Evolutionary conservation across 2,797 vertebrate genomes (phyloP), one percentile per base, ranked within the genome.

Genomic region (Heteromormyrus szaboi): DNA sequence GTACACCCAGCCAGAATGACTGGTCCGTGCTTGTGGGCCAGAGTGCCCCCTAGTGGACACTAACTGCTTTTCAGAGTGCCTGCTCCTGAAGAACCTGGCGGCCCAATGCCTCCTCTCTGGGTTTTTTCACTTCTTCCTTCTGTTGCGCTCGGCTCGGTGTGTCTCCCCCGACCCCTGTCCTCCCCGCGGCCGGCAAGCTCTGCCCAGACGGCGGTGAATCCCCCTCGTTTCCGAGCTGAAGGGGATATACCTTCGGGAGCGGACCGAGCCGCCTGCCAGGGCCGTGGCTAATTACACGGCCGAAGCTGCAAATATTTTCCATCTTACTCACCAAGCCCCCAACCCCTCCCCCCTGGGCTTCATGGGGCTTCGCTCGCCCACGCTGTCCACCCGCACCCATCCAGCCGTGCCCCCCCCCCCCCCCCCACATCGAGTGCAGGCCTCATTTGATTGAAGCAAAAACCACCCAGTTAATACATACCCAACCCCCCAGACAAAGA

Each of bases 281-380:
- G 90, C 88, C 6, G 51, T 65, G 85, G 29, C 89, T 89, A 92
- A 0, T 91, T 90, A 91, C 25, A 85, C 87, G 19, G 85, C 89
- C 85, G 91, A 88, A 44, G 85, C 4, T 79, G 87, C 88, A 91
- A 91, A 91, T 89, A 81, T 88, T 92, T 91, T 87, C 62, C 87
- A 85, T 90, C 9, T 89, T 89, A 83, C 65, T 90, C 89, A 88
- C 53, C 90, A 88, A 88, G 90, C 88, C 54, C 92, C 59, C 68
- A 12, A 37, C 89, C 56, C 86, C 17, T 86, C 7, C 8, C 25
- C 91, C 87, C 25, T 2, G 89, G 90, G 54, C 90, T 85, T 90
- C 89, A 90, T 51, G 84, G 91, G 90, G 87, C 90, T 92, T 89
- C 89, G 46, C 90, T 90, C 90, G 51, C 93, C 92, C 91, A 93